Conservation (phyloP, 1,140 invertebrate species). For the Halesus radiatus region DNA sequence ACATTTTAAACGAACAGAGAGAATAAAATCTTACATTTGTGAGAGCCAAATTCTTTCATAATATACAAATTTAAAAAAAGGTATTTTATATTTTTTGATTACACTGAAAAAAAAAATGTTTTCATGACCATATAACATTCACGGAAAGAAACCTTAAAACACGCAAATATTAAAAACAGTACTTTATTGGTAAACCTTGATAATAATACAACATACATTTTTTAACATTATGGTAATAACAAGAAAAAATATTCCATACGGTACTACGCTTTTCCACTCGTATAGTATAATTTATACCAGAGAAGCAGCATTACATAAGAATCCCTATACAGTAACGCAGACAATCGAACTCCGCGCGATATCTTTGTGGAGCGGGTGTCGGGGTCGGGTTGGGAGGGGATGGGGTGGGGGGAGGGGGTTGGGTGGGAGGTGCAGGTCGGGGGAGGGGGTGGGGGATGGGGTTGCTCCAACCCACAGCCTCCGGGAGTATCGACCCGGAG, state of each 20-base stretch:
- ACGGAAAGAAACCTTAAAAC: not conserved
- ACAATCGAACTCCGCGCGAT: constrained; percentile 56
- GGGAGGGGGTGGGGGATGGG: not conserved
- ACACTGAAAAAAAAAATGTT: too few relatives aligned
- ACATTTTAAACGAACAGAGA: too few relatives aligned
- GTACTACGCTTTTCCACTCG: too few relatives aligned
- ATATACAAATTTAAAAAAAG: too few relatives aligned
- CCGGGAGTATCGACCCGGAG: constrained; percentile 57
- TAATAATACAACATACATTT: not conserved
- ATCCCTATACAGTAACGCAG: constrained; percentile 38
- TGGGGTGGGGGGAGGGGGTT: constrained; percentile 9
- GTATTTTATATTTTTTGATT: too few relatives aligned
- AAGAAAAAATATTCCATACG: too few relatives aligned
- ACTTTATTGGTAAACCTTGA: not conserved
- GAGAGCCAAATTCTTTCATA: too few relatives aligned
- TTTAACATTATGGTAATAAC: too few relatives aligned
- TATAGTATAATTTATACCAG: too few relatives aligned
- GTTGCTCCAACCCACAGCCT: constrained; percentile 43
- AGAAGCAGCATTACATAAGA: constrained; percentile 6
- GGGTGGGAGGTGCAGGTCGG: constrained; percentile 34
- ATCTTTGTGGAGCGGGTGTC: constrained; percentile 41
- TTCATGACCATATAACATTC: too few relatives aligned
- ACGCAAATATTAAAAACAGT: not conserved
- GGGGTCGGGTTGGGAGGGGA: constrained; percentile 9
- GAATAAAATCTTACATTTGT: too few relatives aligned